A percentile compares a stretch with the other conserved stretches of the same genome.
Conservation (phyloP, 2,888 invertebrate genomes). For the Conops quadrifasciatus region DNA sequence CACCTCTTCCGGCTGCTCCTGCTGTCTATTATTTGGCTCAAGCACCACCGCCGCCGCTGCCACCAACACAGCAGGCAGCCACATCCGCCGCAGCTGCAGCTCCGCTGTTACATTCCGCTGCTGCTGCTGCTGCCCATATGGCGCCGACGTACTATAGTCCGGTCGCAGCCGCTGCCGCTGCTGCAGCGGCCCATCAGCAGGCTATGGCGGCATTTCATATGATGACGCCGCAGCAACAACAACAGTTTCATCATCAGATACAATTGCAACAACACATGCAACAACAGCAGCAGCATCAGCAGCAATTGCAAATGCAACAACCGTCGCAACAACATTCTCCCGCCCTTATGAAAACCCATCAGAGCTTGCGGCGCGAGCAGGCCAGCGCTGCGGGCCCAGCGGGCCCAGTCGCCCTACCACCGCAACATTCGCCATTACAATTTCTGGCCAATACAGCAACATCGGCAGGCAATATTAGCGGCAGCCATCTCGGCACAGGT, state of each 20-base stretch:
- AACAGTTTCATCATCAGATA: constrained; percentile 48
- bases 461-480: constrained; percentile 40
- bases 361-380: constrained; percentile 41
- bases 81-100: constrained; percentile 21
- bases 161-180: constrained; percentile 46
- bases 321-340: constrained; percentile 41
- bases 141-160: constrained; percentile 49
- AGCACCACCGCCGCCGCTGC: constrained; percentile 38
- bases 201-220: constrained; percentile 46
- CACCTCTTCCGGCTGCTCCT: constrained; percentile 41
- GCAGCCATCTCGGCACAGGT: constrained; percentile 37
- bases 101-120: constrained; percentile 37
- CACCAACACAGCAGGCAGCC: constrained; percentile 12
- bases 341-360: constrained; percentile 37
- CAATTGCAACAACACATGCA: constrained; percentile 50
- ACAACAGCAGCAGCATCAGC: constrained; percentile 46
- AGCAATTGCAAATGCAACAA: constrained; percentile 40
- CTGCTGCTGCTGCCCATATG: too few species aligned
- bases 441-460: constrained; percentile 44
- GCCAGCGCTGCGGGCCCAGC: constrained; percentile 37
- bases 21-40: constrained; percentile 55
- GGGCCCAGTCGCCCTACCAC: constrained; percentile 32
- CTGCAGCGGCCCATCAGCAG: constrained; percentile 50
- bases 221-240: constrained; percentile 49
- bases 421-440: constrained; percentile 46